Conservation (phyloP, 2,113 vertebrate genomes). For the Podilymbus podiceps region DNA sequence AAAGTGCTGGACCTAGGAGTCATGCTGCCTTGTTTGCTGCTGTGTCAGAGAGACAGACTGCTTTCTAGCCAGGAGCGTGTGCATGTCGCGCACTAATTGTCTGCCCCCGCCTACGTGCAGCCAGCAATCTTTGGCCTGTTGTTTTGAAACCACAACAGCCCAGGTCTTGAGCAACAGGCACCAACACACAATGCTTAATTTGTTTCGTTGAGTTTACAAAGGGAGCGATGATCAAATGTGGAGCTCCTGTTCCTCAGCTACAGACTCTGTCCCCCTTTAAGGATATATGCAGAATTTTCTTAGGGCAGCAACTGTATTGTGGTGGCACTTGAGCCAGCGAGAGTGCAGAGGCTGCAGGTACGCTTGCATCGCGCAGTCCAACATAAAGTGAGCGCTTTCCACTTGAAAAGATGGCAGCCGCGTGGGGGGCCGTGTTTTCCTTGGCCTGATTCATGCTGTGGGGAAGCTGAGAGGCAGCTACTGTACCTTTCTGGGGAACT, state of each 20-base stretch:
- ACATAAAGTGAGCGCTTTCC: fast-evolving
- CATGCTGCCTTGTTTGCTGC: background rate
- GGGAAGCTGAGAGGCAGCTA: background rate
- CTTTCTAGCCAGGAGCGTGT: background rate
- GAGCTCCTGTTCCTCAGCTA: background rate
- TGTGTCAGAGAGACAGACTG: background rate
- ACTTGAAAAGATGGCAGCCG: background rate
- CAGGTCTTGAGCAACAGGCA: background rate
- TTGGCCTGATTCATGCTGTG: background rate
- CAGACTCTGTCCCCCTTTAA: background rate
- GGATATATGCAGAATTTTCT: background rate
- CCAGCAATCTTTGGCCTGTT: background rate
- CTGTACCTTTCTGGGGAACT: background rate
- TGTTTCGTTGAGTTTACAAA: background rate
- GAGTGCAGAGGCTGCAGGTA: background rate
- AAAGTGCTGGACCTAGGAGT: background rate
- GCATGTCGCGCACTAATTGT: background rate
- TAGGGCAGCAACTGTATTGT: background rate
- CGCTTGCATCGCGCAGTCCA: background rate
- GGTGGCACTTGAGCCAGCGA: background rate
- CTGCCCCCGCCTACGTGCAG: background rate
- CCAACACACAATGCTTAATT: background rate
- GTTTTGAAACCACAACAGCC: background rate
- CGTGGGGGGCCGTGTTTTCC: background rate
- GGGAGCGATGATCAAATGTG: background rate